Evolutionary conservation across 1,140 invertebrate genomes (phyloP).

Genomic region (Camponotus vicinus): DNA sequence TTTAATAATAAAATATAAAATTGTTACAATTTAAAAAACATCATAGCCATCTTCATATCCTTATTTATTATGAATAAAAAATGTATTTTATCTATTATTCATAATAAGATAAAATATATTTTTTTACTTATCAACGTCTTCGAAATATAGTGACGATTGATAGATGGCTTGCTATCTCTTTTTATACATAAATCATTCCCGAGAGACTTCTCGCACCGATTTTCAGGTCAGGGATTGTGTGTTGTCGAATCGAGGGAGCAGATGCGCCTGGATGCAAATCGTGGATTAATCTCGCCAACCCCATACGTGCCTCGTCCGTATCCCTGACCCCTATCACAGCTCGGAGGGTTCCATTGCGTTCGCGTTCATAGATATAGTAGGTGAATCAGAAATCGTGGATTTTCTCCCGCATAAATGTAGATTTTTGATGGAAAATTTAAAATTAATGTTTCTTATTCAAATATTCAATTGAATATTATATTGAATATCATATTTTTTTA

Average conservation of each 20-base stretch:
- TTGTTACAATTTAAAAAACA: background rate
- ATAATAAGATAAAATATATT: background rate
- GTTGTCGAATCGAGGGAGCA: conserved; percentile 73
- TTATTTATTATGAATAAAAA: background rate
- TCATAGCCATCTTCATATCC: background rate
- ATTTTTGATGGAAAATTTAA: background rate
- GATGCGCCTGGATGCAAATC: conserved; percentile 84
- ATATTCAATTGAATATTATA: background rate
- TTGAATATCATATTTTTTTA: background rate
- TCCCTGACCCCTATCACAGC: conserved; percentile 70
- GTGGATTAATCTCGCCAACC: conserved; percentile 82
- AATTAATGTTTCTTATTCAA: background rate
- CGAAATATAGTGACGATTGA: background rate
- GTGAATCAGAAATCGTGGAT: conserved; percentile 33
- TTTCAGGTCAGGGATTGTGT: conserved; percentile 78
- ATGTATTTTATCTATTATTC: background rate
- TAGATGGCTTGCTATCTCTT: conserved; percentile 5
- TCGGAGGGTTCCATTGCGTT: conserved; percentile 40
- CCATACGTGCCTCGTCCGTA: conserved; percentile 65
- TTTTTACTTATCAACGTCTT: background rate
- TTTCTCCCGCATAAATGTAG: background rate
- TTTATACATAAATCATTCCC: conserved; percentile 64
- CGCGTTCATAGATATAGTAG: conserved; percentile 41
- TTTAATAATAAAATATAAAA: background rate
- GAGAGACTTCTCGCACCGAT: conserved; percentile 65